Base-by-base conservation (phyloP, 2,888 invertebrate genomes). In the Eledona agricola region DNA sequence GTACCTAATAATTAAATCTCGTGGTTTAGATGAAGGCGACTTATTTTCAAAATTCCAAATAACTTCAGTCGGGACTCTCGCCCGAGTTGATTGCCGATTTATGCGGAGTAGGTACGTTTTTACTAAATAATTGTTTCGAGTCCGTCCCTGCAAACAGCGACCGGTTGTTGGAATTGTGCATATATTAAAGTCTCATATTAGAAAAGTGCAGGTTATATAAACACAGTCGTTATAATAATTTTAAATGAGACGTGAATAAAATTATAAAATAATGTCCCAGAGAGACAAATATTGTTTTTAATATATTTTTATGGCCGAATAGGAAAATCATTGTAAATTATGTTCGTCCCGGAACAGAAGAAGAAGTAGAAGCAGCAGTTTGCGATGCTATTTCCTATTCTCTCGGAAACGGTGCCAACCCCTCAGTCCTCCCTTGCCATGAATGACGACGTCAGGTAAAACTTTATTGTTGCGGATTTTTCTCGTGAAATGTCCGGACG, bases 251-350 rank as follows among this genome's bases (percentile, higher is more conserved):
- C 52, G 60, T 59, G 59, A 58, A 68, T 70, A 70, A 69, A 69
- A 69, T 68, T 66, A 68, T 65, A 65, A 69, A 65, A 62, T 65
- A 66, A 70, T 66, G 68, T 62, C 53, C 63, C 46, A 32, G 59
- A 64, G 61, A 62, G 69, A 70, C 70, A 71, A 70, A 71, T 70
- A 71, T 70, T 69, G 70, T 70, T 69, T 70, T 70, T 65, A 71
- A 69, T 70, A 67, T 70, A 69, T 70, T 70, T 70, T 71, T 69
- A 71, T 66, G 66, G 54, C 37, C 58, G 61, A 50, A 59, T 59
- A 62, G 67, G 61, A 66, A 69, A 68, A 70, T 70, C 69, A 71
- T 66, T 67, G 68, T 70, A 71, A 70, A 70, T 69, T 68, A 68
- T 69, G 66, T 66, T 61, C 43, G 35, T 58, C 55, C n/a, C 60